These are phyloP conservation scores for Drosophila pseudoananassae DNA, from an alignment of 1,140 invertebrate genomes.

Conservation along the genomic window DNA sequence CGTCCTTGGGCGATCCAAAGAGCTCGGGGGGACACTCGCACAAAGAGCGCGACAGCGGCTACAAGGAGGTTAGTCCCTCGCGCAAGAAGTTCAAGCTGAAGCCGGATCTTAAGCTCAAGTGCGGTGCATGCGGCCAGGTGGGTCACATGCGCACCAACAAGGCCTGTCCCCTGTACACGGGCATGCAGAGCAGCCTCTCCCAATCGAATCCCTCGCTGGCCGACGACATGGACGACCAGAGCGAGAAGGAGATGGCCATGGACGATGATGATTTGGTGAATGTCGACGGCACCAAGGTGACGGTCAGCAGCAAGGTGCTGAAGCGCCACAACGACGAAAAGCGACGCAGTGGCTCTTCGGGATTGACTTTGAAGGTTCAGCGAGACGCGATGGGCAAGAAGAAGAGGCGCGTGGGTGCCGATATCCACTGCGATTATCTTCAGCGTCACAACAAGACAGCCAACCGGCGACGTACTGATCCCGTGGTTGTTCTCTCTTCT, in stretches of 20 bases:
- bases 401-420: conserved; percentile 88
- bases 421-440: conserved; percentile 96
- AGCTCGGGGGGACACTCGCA: conserved; percentile 71
- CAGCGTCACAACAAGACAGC: conserved; percentile 94
- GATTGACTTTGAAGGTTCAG: conserved; percentile 92
- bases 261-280: conserved; percentile 94
- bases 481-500: conserved; percentile 96
- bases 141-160: conserved; percentile 93
- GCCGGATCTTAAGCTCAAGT: conserved; percentile 96
- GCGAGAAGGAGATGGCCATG: conserved; percentile 91
- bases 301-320: conserved; percentile 91
- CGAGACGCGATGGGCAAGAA: conserved; percentile 90
- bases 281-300: conserved; percentile 96
- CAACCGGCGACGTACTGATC: conserved; percentile 97
- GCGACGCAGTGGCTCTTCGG: conserved; percentile 85
- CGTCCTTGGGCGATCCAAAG: conserved; percentile 79
- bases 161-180: conserved; percentile 96
- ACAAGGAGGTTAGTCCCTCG: conserved; percentile 87
- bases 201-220: conserved; percentile 91
- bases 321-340: conserved; percentile 88
- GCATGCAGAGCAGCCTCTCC: conserved; percentile 86
- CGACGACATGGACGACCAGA: conserved; percentile 93
- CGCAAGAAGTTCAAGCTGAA: conserved; percentile 93
- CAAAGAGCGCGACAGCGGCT: conserved; percentile 73
- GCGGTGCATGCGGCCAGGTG: conserved; percentile 96